Base-by-base conservation (phyloP, 92 coral and sea anemone species). In the Epizoanthus rinbou region DNA sequence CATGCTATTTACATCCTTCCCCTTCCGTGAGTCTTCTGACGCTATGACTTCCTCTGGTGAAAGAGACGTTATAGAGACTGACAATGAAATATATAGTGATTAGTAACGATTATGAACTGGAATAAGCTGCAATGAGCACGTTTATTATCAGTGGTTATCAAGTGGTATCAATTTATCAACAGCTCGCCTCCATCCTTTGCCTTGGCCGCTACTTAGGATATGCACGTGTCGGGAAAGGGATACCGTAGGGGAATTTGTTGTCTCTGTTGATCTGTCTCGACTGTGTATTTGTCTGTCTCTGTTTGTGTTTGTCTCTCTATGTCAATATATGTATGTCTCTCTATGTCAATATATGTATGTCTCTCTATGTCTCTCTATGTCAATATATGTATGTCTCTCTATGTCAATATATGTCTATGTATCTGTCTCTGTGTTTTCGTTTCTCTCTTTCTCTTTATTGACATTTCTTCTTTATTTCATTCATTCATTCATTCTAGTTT, bases 31-130 rank as follows among this genome's bases (percentile, higher is more conserved):
- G 5, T 88, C 81, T 22, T 92, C 96, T 54, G 86, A 85, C 5
- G 87, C 84, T 5, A 81, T 76, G 9, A 83, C 87, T 72, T 92
- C 96, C 88, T 92, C 96, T 92, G 79, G 3, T 28, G 58, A n/a
- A 89, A 23, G 14, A 41, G 66, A 16, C 39, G 62, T 14, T 35
- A 47, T 37, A 28, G 31, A 43, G 50, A 43, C 50, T 43, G 50
- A 43, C 9, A 43, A 9, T 43, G 50, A 43, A 43, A 28, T 28
- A 28, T 28, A 28, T 2, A 28, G 31, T 28, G 2, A 28, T 28
- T 28, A 28, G 31, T 28, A 28, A 28, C 31, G 31, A 28, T 28
- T 28, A 28, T 43, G 9, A 43, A 43, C 50, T 43, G 50, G 50
- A 43, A 43, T 43, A 43, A 43, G 50, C 9, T 43, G 50, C 50